A percentile compares a stretch with the other conserved stretches of the same genome.
Conservation (phyloP, 1,140 invertebrate genomes). For the Drosophila tsacasi region DNA sequence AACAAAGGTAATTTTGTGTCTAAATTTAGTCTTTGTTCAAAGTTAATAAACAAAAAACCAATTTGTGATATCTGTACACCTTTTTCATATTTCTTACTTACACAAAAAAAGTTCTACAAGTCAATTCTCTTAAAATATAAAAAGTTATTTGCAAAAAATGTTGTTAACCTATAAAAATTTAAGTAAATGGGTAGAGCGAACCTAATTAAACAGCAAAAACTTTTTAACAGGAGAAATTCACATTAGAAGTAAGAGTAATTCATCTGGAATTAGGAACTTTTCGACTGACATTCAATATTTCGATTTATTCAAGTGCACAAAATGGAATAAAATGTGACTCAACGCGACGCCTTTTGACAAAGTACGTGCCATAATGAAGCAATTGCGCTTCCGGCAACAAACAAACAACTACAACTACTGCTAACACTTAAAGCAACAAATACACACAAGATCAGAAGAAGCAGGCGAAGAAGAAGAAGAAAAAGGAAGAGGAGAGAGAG, state of each 20-base stretch:
- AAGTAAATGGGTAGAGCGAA: background rate
- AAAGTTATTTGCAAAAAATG: background rate
- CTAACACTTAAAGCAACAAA: constrained; percentile 30
- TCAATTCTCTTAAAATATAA: too few relatives aligned
- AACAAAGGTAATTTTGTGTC: background rate
- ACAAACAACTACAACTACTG: constrained; percentile 27
- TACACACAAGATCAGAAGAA: constrained; percentile 14
- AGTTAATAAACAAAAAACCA: too few relatives aligned
- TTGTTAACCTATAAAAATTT: background rate
- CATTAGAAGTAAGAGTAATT: background rate
- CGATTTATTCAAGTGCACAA: constrained; percentile 32
- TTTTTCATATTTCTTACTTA: too few relatives aligned
- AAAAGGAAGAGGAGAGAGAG: constrained; percentile 19
- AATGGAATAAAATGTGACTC: constrained; percentile 52
- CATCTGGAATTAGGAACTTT: background rate
- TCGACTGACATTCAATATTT: constrained; percentile 1
- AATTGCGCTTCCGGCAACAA: constrained; percentile 81
- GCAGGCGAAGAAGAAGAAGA: background rate
- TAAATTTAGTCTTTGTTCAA: background rate
- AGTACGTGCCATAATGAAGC: constrained; percentile 83
- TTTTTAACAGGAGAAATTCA: background rate
- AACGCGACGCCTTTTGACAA: constrained; percentile 75
- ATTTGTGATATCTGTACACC: too few relatives aligned
- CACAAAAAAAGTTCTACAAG: too few relatives aligned
- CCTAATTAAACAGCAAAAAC: background rate